phyloP scores from a whole-genome alignment of 2,113 vertebrate species.

The Cochlearius cochlearius region DNA sequence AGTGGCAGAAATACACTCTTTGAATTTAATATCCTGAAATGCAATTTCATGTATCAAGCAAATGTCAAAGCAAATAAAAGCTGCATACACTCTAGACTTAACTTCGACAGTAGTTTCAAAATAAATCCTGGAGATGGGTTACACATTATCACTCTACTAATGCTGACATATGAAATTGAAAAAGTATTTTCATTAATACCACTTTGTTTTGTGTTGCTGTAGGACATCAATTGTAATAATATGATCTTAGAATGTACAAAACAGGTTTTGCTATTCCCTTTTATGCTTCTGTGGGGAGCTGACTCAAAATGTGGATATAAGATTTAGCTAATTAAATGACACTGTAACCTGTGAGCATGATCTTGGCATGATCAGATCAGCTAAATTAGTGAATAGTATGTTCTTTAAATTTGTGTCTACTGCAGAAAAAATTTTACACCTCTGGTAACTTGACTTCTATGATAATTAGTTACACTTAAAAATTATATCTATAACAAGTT shows the following conservation, averaged over 20 bases:
- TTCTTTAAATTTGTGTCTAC: background rate
- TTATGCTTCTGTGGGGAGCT: background rate
- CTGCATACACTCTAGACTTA: background rate
- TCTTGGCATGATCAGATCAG: background rate
- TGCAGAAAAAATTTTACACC: rapidly evolving
- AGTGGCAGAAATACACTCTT: background rate
- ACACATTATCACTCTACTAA: background rate
- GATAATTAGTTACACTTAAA: background rate
- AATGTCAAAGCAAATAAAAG: slow-evolving; percentile 13
- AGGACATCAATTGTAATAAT: background rate
- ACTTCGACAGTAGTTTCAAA: background rate
- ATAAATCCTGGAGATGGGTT: background rate
- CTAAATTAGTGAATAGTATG: background rate
- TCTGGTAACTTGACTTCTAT: background rate
- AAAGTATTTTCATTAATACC: background rate
- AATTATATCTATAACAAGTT: background rate
- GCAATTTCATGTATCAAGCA: background rate
- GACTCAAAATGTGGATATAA: background rate
- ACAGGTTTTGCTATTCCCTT: background rate
- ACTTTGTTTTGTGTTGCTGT: background rate
- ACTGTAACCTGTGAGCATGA: background rate
- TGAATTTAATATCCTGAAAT: slow-evolving; percentile 30
- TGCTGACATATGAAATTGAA: background rate
- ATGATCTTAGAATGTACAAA: background rate
- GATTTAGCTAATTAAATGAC: background rate